A percentile compares a stretch with the other conserved stretches of the same genome.
These are phyloP conservation scores for Acipenser ruthenus DNA, from an alignment of 2,797 vertebrate species.

Conservation along the genomic window DNA sequence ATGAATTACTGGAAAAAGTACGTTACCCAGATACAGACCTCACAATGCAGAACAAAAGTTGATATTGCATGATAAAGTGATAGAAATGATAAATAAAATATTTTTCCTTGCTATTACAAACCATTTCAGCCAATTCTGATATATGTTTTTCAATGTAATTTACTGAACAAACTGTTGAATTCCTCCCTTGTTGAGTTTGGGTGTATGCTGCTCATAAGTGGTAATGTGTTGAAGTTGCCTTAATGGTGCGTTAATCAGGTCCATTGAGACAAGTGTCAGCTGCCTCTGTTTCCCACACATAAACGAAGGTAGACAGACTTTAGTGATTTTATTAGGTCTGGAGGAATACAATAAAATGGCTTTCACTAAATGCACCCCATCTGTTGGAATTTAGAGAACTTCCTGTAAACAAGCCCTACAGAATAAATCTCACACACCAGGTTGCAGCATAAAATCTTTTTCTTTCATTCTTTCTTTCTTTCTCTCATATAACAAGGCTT, in stretches of 20 bases:
- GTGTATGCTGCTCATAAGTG: background rate
- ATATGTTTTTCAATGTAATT: background rate
- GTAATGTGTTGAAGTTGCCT: too few species aligned
- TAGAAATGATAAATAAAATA: too few species aligned
- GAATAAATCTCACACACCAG: slow-evolving; percentile 56
- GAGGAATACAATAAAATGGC: slow-evolving; percentile 67
- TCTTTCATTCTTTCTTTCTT: slow-evolving; percentile 28
- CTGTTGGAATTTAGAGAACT: slow-evolving; percentile 58
- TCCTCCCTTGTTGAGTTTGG: background rate
- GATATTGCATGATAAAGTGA: too few species aligned
- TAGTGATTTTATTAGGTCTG: slow-evolving; percentile 50
- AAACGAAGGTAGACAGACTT: slow-evolving; percentile 47
- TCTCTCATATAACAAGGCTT: background rate
- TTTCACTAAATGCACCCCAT: slow-evolving; percentile 61
- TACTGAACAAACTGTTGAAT: background rate
- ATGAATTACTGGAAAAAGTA: too few species aligned
- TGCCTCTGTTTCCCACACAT: slow-evolving; percentile 55
- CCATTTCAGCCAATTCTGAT: too few species aligned
- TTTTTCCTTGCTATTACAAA: too few species aligned
- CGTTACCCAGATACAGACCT: too few species aligned
- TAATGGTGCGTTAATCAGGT: too few species aligned
- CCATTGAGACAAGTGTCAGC: slow-evolving; percentile 18
- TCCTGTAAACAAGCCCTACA: slow-evolving; percentile 66
- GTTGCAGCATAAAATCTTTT: slow-evolving; percentile 33
- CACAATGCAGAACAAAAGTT: too few species aligned